Percentiles rank a stretch among this genome's conserved stretches.
Evolutionary conservation across 2,888 invertebrate genomes (phyloP).

Genomic region (Aproaerema taeniolella): DNA sequence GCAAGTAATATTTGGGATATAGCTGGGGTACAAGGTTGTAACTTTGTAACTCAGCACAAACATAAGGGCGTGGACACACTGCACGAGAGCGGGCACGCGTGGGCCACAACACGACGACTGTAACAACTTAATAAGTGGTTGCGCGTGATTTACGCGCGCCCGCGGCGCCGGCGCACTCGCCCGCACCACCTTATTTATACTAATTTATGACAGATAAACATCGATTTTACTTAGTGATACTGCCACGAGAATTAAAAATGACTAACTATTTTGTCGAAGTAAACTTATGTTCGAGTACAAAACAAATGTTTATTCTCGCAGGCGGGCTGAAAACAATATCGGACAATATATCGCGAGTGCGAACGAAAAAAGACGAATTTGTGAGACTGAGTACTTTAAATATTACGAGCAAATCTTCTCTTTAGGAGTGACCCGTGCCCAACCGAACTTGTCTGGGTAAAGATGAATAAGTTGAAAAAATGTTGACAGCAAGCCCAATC

Average conservation of each 20-base stretch:
- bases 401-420: no score
- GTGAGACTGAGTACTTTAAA: no score
- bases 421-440: no score
- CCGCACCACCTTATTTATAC: constrained; percentile 59
- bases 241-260: constrained; percentile 29
- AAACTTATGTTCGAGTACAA: constrained; percentile 13
- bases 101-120: constrained; percentile 62
- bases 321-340: constrained; percentile 35
- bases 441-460: no score
- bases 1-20: constrained; percentile 28
- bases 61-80: constrained; percentile 62
- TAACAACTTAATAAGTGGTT: constrained; percentile 76
- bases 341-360: no score
- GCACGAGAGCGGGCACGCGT: constrained; percentile 54
- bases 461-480: no score
- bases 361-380: no score
- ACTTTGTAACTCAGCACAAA: constrained; percentile 41
- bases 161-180: constrained; percentile 68
- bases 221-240: constrained; percentile 50
- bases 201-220: constrained; percentile 72
- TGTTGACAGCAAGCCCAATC: no score
- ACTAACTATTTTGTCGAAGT: constrained; percentile 16
- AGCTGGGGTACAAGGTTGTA: constrained; percentile 38
- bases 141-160: constrained; percentile 70
- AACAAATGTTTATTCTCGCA: constrained; percentile 19